phyloP scores from a whole-genome alignment of 2,113 vertebrate species.

The Chunga burmeisteri region DNA sequence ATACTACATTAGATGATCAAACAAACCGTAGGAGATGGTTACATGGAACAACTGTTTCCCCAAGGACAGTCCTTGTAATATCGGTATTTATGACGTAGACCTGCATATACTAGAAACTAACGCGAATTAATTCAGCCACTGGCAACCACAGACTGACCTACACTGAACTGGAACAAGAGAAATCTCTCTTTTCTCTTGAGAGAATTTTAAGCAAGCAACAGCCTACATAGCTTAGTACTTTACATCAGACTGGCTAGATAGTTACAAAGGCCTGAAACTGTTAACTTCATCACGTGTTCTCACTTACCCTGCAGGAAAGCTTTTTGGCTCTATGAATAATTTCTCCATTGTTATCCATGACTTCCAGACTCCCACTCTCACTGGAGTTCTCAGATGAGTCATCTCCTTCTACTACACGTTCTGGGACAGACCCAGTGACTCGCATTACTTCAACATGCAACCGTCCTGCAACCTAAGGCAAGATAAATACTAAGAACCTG shows the following conservation, averaged over 20 bases:
- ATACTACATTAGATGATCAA: not conserved
- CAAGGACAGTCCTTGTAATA: not conserved
- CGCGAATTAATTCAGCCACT: not conserved
- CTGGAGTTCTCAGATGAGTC: slow-evolving; percentile 98
- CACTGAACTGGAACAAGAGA: not conserved
- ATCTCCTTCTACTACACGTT: slow-evolving; percentile 85
- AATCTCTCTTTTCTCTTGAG: not conserved
- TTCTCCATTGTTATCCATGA: slow-evolving; percentile 89
- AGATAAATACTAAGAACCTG: not conserved
- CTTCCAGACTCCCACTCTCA: slow-evolving; percentile 91
- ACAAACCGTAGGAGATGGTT: not conserved
- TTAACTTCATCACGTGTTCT: not conserved
- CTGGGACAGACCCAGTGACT: slow-evolving; percentile 85
- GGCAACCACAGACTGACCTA: not conserved
- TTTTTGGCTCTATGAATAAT: slow-evolving; percentile 89
- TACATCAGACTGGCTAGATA: not conserved
- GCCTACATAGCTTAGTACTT: not conserved
- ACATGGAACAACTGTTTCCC: not conserved
- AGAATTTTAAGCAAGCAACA: not conserved
- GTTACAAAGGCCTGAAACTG: not conserved
- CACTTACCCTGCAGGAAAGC: slow-evolving; percentile 89
- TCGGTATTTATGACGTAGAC: not conserved
- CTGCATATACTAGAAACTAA: not conserved
- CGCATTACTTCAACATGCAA: slow-evolving; percentile 93
- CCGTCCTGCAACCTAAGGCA: slow-evolving; percentile 88